Conservation (phyloP, 1,140 invertebrate species). For the Neoseiulus cucumeris region DNA sequence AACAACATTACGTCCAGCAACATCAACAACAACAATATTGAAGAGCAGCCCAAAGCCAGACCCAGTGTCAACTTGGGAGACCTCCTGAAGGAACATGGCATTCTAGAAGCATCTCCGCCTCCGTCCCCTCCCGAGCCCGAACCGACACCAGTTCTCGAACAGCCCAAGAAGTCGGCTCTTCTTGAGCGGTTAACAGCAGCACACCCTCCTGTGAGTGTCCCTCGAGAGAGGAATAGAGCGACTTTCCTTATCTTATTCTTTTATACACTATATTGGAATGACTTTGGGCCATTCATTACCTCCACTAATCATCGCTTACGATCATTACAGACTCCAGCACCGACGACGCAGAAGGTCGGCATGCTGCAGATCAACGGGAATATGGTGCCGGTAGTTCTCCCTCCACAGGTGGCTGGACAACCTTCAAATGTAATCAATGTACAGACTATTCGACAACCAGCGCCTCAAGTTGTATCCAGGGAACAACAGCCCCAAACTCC, state of each 20-base stretch:
- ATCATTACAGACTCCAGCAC: background rate
- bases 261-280: too few species aligned
- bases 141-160: constrained; percentile 10
- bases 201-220: background rate
- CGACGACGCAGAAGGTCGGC: constrained; percentile 7
- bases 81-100: constrained; percentile 22
- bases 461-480: background rate
- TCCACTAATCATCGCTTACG: too few species aligned
- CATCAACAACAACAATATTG: background rate
- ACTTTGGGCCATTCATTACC: too few species aligned
- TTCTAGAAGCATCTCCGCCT: constrained; percentile 18
- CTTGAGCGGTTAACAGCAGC: constrained; percentile 9
- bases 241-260: too few species aligned
- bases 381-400: constrained; percentile 8
- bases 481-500: background rate
- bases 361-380: constrained; percentile 10
- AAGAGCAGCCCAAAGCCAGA: background rate
- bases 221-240: background rate
- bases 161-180: constrained; percentile 10
- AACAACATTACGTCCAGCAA: background rate
- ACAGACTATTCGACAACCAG: background rate
- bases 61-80: constrained; percentile 21
- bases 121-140: constrained; percentile 14
- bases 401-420: constrained; percentile 1
- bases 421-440: constrained; percentile 10